Percentiles rank a stretch among this genome's conserved stretches.
Evolutionary conservation across 37 sponge, comb jelly and placozoan species (phyloP).

Genomic region (Oscarella lobularis): DNA sequence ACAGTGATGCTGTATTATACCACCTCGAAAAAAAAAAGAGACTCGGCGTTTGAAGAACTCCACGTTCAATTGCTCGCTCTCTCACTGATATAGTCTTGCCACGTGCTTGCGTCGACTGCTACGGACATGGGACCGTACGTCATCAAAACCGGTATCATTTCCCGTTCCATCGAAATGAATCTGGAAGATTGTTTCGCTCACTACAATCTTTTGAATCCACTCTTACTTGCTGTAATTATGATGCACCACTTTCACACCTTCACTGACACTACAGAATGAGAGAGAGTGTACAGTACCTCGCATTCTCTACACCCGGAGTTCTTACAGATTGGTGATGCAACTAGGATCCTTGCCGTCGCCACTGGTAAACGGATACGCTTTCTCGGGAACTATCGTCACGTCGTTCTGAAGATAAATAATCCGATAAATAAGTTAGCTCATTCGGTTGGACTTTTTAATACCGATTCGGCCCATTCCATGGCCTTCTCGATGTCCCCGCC

Average conservation of each 20-base stretch:
- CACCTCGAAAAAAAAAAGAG: background rate
- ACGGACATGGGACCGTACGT: slow-evolving; percentile 36
- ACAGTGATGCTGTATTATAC: background rate
- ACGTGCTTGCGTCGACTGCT: slow-evolving; percentile 57
- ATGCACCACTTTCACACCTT: too few relatives aligned
- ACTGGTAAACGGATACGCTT: background rate
- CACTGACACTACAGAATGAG: too few relatives aligned
- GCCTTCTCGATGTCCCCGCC: slow-evolving; percentile 35
- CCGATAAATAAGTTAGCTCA: too few relatives aligned
- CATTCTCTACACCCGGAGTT: too few relatives aligned
- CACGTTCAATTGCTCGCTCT: background rate
- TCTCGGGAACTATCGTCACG: background rate
- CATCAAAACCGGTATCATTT: background rate
- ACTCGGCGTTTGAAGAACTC: background rate
- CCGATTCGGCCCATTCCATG: slow-evolving; percentile 14
- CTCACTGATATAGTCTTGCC: slow-evolving; percentile 77
- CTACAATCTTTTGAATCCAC: too few relatives aligned
- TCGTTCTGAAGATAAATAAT: too few relatives aligned
- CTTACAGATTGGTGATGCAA: background rate
- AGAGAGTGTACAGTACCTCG: too few relatives aligned
- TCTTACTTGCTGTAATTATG: too few relatives aligned
- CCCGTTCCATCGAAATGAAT: too few relatives aligned
- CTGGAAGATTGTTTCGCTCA: too few relatives aligned
- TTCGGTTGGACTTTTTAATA: too few relatives aligned
- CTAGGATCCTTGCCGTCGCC: background rate